Conservation (phyloP, 1,140 invertebrate species). For the Bradynema listronoti region DNA sequence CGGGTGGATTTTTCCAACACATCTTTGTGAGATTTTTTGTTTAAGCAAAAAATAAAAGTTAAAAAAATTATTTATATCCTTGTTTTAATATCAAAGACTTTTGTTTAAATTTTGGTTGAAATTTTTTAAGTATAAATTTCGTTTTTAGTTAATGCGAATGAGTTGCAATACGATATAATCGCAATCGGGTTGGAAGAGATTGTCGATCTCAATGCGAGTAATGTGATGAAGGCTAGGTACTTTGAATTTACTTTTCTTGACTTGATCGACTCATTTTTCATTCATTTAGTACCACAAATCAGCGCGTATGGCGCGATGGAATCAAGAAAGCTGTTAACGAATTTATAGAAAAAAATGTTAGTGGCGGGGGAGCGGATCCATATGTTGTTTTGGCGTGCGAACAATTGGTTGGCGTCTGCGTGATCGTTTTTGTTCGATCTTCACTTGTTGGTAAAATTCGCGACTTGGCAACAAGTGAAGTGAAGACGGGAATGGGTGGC, state of each 20-base stretch:
- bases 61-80: too few relatives aligned
- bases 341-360: conserved; percentile 63
- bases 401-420: conserved; percentile 92
- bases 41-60: conserved; percentile 8
- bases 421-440: conserved; percentile 85
- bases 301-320: conserved; percentile 87
- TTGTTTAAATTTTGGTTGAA: too few relatives aligned
- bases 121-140: too few relatives aligned
- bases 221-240: conserved; percentile 85
- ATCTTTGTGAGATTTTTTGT: conserved; percentile 25
- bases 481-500: conserved; percentile 94
- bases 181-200: conserved; percentile 99
- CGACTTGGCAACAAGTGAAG: conserved; percentile 67
- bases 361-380: conserved; percentile 66
- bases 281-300: conserved; percentile 77
- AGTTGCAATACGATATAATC: conserved; percentile 66
- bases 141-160: conserved; percentile 33
- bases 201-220: conserved; percentile 94
- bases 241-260: conserved; percentile 5
- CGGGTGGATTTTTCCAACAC: conserved; percentile 81
- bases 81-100: too few relatives aligned
- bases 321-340: conserved; percentile 71
- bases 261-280: conserved; percentile 6
- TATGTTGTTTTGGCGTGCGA: conserved; percentile 88
- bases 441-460: conserved; percentile 75